These are phyloP conservation scores for Sclerurus mexicanus DNA, from an alignment of 2,113 vertebrate species.

Conservation along the genomic window DNA sequence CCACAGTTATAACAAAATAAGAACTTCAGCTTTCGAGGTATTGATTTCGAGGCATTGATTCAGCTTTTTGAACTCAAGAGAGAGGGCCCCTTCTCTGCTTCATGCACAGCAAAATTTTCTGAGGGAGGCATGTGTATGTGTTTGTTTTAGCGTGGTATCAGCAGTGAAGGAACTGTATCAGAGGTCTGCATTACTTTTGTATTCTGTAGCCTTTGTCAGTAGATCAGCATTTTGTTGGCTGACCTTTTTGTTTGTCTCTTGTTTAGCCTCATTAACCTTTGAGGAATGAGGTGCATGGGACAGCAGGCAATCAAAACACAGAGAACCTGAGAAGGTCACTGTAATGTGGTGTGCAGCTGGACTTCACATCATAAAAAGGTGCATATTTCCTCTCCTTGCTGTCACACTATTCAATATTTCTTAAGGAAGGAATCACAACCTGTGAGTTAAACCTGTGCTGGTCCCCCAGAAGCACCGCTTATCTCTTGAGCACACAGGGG, in stretches of 20 bases:
- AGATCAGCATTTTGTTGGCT: not conserved
- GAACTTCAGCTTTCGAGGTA: not conserved
- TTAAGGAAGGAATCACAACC: not conserved
- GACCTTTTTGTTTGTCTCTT: constrained; percentile 33
- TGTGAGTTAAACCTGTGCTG: not conserved
- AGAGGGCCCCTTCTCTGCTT: not conserved
- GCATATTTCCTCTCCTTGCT: not conserved
- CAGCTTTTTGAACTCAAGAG: not conserved
- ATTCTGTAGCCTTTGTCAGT: not conserved
- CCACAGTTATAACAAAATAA: not conserved
- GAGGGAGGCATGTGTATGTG: not conserved
- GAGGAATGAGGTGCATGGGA: not conserved
- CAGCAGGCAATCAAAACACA: not conserved
- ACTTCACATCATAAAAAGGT: not conserved
- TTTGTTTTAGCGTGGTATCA: not conserved
- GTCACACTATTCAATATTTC: not conserved
- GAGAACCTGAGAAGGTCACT: constrained; percentile 11
- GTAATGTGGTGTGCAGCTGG: not conserved
- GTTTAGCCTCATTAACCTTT: constrained; percentile 60
- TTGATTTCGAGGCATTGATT: no score
- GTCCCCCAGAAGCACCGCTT: not conserved
- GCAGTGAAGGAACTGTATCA: not conserved
- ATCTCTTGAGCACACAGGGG: not conserved
- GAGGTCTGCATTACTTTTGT: not conserved
- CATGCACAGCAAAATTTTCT: not conserved